A percentile compares a stretch with the other conserved stretches of the same genome.
Conservation (phyloP, 2,797 vertebrate genomes). For the Dallia pectoralis region DNA sequence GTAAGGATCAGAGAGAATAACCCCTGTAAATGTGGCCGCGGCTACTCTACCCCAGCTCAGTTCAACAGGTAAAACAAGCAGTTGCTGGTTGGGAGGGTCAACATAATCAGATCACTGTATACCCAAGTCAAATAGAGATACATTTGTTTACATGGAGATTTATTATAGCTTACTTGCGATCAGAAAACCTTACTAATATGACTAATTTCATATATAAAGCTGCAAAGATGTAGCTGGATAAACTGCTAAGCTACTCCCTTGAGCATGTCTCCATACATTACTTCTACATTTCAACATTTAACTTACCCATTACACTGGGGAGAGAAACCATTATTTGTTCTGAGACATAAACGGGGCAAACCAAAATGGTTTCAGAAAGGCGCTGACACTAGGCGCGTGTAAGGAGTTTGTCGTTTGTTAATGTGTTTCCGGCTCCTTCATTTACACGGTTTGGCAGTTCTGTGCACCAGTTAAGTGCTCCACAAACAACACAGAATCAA, state of each 20-base stretch:
- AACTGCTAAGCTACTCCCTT: not conserved
- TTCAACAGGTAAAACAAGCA: not conserved
- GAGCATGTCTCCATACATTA: not conserved
- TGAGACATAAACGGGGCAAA: conserved; percentile 17
- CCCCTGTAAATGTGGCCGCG: conserved; percentile 10
- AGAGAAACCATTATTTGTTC: conserved; percentile 13
- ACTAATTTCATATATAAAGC: conserved; percentile 16
- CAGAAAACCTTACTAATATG: not conserved
- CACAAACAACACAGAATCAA: not conserved
- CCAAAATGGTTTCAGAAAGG: conserved; percentile 13
- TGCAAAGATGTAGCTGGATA: not conserved
- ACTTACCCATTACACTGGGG: conserved; percentile 24
- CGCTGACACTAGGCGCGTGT: not conserved
- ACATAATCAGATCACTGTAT: conserved; percentile 3
- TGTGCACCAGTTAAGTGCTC: not conserved
- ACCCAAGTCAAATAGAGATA: not conserved
- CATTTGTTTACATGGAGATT: not conserved
- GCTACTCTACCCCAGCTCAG: not conserved
- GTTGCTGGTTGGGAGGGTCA: not conserved
- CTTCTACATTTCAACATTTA: conserved; percentile 21
- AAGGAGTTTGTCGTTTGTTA: not conserved
- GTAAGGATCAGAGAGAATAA: conserved; percentile 33
- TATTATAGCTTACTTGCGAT: not conserved
- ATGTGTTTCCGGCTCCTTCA: not conserved
- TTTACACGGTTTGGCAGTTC: not conserved